Evolutionary conservation across 1,140 invertebrate genomes (phyloP).

Genomic region (Lasioglossum baleicum): DNA sequence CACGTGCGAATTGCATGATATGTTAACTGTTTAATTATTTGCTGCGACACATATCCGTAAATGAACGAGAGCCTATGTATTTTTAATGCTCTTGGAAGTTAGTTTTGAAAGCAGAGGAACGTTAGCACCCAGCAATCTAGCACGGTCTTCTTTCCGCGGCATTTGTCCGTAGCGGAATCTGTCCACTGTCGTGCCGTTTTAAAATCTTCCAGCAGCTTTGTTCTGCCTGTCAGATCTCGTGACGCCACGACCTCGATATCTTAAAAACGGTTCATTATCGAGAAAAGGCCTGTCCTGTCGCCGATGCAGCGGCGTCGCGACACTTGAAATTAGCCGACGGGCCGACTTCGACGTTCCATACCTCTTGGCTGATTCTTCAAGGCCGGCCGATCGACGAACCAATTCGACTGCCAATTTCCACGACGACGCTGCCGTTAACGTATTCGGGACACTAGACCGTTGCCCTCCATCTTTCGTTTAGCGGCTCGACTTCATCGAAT

Average conservation of each 20-base stretch:
- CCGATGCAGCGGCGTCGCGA: constrained; percentile 17
- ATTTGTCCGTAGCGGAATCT: constrained; percentile 11
- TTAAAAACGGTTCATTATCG: constrained; percentile 64
- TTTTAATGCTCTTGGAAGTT: not conserved
- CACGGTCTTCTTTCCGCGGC: constrained; percentile 26
- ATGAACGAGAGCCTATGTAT: not conserved
- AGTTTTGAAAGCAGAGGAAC: constrained; percentile 22
- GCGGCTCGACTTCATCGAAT: too few species aligned
- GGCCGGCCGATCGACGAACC: not conserved
- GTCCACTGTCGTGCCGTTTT: constrained; percentile 40
- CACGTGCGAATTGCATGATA: too few species aligned
- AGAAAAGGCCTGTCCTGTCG: constrained; percentile 39
- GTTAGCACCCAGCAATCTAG: constrained; percentile 3
- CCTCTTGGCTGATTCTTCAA: constrained; percentile 12
- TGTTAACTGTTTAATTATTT: too few species aligned
- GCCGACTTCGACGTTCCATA: constrained; percentile 30
- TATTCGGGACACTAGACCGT: too few species aligned
- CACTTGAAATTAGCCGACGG: constrained; percentile 48
- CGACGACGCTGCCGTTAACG: too few species aligned
- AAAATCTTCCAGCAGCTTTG: constrained; percentile 53
- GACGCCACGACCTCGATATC: constrained; percentile 55
- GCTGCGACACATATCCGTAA: not conserved
- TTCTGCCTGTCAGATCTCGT: constrained; percentile 54
- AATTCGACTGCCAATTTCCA: too few species aligned
- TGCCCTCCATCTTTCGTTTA: too few species aligned